These are phyloP conservation scores for rabbit (Oryctolagus cuniculus) DNA, from an alignment of 2,113 vertebrate species.

Conservation along the genomic window mOryCun1.1 NC_091438.1:161872001-161872500, in stretches of 20 bases:
- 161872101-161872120: too few species aligned
- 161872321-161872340: not conserved
- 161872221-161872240: too few species aligned
- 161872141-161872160: too few species aligned
- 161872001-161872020: not conserved
- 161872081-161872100: too few species aligned
- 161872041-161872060: not conserved
- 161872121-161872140: too few species aligned
- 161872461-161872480: fast-evolving
- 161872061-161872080: too few species aligned
- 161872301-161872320: not conserved
- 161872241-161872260: not conserved
- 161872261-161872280: too few species aligned
- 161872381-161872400: not conserved
- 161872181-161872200: too few species aligned
- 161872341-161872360: not conserved
- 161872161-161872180: too few species aligned
- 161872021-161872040: not conserved
- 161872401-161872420: too few species aligned
- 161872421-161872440: not conserved
- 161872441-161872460: not conserved
- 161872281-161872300: not conserved
- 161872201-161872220: not conserved
- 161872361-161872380: not conserved
- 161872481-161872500: not conserved